Conservation (phyloP, 2,797 vertebrate species). For the Tapera naevia region DNA sequence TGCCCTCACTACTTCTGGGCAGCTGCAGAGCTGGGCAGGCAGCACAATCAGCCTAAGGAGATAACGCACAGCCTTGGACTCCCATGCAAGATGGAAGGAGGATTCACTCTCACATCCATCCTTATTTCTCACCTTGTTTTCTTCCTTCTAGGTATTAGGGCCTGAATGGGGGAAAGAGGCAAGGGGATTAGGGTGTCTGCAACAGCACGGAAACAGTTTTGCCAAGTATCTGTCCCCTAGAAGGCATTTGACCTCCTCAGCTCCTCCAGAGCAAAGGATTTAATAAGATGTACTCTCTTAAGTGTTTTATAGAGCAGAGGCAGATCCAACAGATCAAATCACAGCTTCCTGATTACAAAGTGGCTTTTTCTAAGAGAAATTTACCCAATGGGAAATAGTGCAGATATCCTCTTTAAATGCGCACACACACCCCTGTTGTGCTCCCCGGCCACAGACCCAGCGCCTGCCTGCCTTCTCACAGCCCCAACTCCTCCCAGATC, state of each 20-base stretch:
- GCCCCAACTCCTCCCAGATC: background rate
- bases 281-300: background rate
- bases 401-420: background rate
- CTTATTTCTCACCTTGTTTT: background rate
- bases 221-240: background rate
- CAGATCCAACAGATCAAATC: background rate
- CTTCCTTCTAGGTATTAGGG: background rate
- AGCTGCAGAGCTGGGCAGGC: background rate
- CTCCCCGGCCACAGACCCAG: background rate
- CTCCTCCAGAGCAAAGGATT: background rate
- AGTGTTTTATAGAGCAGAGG: background rate
- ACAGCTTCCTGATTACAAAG: background rate
- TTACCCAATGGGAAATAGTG: background rate
- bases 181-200: background rate
- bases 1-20: background rate
- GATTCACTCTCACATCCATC: background rate
- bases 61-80: background rate
- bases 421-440: fast-evolving
- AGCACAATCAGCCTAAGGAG: background rate
- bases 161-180: background rate
- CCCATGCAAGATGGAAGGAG: background rate
- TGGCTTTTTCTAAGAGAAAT: background rate
- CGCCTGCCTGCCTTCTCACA: background rate
- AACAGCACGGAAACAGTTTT: background rate
- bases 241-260: background rate